Conservation (phyloP, 2,888 invertebrate genomes). For the Escarpia spicata region DNA sequence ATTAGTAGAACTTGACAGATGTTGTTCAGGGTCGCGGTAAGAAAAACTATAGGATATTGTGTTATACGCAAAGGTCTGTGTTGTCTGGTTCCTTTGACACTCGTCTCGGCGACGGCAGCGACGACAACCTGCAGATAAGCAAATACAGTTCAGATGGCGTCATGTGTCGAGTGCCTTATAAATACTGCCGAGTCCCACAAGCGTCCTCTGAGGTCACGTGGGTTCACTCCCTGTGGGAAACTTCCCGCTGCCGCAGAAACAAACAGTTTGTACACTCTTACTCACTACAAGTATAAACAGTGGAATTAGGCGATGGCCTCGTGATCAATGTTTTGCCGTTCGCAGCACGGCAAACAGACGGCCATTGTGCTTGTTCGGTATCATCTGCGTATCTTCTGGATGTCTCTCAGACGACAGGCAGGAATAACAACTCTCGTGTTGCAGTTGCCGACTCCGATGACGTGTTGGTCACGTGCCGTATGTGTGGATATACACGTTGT, state of each 20-base stretch:
- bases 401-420: background rate
- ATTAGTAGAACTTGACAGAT: too few relatives aligned
- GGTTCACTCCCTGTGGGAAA: background rate
- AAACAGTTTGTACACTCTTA: conserved; percentile 13
- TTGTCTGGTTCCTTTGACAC: background rate
- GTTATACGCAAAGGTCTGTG: too few relatives aligned
- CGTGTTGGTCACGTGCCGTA: background rate
- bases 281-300: conserved; percentile 1
- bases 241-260: background rate
- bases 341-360: background rate
- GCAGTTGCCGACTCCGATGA: background rate
- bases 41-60: too few relatives aligned
- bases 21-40: too few relatives aligned
- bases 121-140: background rate
- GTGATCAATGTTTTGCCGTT: background rate
- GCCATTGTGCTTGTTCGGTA: background rate
- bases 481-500: background rate
- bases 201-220: background rate
- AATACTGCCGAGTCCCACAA: background rate
- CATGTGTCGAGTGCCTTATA: background rate
- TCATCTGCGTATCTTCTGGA: background rate
- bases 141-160: background rate
- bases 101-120: background rate
- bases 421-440: too few relatives aligned
- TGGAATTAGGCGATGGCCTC: background rate